Evolutionary conservation across 2,797 vertebrate genomes (phyloP).

Genomic region (Rhynchonycteris naso): DNA sequence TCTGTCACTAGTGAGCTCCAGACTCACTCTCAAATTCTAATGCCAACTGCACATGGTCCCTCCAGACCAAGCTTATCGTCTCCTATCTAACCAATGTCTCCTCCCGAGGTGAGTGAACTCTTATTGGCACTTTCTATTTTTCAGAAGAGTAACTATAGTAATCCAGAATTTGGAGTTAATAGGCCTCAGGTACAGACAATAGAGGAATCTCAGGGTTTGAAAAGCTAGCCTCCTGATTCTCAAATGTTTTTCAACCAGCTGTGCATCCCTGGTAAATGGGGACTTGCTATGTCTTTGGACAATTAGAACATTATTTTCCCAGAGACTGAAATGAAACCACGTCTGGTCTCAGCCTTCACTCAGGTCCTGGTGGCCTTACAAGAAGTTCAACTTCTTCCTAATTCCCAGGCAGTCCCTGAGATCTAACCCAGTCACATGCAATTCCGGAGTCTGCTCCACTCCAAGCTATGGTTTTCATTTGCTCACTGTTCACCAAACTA

Average conservation of each 20-base stretch:
- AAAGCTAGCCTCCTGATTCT: neutral
- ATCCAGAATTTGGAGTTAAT: neutral
- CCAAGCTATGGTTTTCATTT: neutral
- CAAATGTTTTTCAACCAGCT: neutral
- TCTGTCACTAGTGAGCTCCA: neutral
- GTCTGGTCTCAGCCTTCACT: neutral
- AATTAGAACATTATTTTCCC: neutral
- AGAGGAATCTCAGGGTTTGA: neutral
- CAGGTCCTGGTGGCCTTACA: neutral
- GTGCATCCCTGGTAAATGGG: neutral
- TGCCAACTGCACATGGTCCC: neutral
- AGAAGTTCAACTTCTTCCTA: neutral
- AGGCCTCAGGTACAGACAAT: slow-evolving; percentile 3
- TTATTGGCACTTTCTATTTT: neutral
- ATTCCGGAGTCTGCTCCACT: neutral
- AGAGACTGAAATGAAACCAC: neutral
- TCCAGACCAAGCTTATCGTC: neutral
- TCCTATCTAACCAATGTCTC: neutral
- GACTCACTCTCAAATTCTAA: slow-evolving; percentile 17
- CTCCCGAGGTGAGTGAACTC: neutral
- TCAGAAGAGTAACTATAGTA: neutral
- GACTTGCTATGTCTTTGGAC: neutral
- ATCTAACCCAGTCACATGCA: neutral
- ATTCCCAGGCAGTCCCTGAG: neutral
- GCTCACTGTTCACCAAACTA: neutral